Percentiles rank a stretch among this genome's conserved stretches.
Conservation (phyloP, 2,113 vertebrate genomes). For the Jacana jacana region DNA sequence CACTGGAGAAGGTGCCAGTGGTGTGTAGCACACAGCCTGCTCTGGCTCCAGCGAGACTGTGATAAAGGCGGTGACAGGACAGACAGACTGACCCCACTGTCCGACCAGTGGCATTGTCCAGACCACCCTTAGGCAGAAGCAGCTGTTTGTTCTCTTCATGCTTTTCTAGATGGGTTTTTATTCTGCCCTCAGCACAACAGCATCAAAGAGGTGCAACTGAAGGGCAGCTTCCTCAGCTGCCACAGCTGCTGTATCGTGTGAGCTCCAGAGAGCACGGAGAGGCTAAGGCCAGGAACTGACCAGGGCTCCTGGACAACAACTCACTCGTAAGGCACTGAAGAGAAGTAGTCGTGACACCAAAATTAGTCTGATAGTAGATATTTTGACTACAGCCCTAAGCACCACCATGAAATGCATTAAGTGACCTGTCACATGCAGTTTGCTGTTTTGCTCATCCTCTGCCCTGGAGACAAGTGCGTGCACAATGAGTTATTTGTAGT, state of each 20-base stretch:
- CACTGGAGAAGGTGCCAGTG: not conserved
- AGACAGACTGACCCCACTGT: not conserved
- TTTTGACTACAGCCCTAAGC: constrained; percentile 10
- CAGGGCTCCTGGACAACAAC: not conserved
- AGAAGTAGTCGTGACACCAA: not conserved
- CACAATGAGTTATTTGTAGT: not conserved
- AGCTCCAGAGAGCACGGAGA: not conserved
- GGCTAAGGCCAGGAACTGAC: not conserved
- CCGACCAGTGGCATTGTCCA: not conserved
- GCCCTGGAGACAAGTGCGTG: not conserved
- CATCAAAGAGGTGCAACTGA: accelerated
- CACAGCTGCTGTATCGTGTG: accelerated
- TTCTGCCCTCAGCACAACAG: not conserved
- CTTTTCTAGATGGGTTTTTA: not conserved
- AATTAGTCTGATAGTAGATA: not conserved
- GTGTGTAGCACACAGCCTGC: not conserved
- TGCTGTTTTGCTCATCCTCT: not conserved
- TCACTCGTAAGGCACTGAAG: not conserved
- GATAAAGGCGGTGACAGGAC: not conserved
- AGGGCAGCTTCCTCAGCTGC: not conserved
- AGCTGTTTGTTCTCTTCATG: accelerated
- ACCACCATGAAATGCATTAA: not conserved
- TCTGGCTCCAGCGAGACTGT: not conserved
- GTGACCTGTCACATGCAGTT: constrained; percentile 13
- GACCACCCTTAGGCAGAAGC: not conserved